Percentiles rank a stretch among this genome's conserved stretches.
These are phyloP conservation scores for Phenganax marumi DNA, from an alignment of 92 coral and sea anemone species.

Conservation along the genomic window DNA sequence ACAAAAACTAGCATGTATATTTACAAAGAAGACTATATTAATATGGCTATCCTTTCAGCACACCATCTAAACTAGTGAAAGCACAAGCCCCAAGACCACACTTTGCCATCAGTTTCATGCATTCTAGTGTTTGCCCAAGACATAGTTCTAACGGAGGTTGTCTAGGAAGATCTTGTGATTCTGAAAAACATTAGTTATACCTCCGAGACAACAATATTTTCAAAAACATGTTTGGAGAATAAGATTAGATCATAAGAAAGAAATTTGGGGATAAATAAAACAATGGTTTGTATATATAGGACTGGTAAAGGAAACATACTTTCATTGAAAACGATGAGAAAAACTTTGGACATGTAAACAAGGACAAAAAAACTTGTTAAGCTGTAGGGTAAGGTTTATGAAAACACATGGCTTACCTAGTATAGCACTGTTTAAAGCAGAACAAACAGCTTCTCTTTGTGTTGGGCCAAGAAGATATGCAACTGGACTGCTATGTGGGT, in stretches of 20 bases:
- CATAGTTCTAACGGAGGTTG: conserved; percentile 94
- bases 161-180: conserved; percentile 89
- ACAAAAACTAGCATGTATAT: conserved; percentile 4
- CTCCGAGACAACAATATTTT: not conserved
- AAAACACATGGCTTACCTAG: conserved; percentile 77
- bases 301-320: too few species aligned
- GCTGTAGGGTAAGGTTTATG: not conserved
- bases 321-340: too few species aligned
- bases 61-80: conserved; percentile 91
- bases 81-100: conserved; percentile 96
- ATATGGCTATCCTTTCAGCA: conserved; percentile 46
- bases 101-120: conserved; percentile 89
- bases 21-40: not conserved
- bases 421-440: conserved; percentile 94
- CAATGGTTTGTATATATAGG: too few species aligned
- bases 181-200: conserved; percentile 47
- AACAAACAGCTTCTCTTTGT: conserved; percentile 93
- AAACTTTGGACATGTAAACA: not conserved
- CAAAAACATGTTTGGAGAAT: not conserved
- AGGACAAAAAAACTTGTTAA: not conserved
- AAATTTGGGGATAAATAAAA: too few species aligned
- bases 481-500: conserved; percentile 91
- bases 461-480: conserved; percentile 87
- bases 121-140: conserved; percentile 89
- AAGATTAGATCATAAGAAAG: not conserved